A percentile compares a stretch with the other conserved stretches of the same genome.
Conservation (phyloP, 2,888 invertebrate species). For the Erebia palarica region DNA sequence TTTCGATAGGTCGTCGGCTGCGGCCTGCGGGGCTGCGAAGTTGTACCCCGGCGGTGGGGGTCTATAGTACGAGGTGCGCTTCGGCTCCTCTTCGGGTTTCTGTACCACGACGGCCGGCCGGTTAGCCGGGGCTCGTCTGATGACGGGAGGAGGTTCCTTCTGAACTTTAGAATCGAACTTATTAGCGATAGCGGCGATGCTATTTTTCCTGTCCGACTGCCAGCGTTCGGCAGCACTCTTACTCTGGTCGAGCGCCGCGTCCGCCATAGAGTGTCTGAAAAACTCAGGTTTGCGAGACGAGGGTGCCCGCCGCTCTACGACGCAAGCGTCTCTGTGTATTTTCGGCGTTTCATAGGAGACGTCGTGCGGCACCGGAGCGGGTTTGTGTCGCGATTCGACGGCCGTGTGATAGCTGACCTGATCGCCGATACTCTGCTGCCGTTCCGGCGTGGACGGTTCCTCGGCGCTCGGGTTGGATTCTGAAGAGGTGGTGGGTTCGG, state of each 20-base stretch:
- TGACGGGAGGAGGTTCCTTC: slow-evolving; percentile 50
- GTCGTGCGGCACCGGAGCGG: slow-evolving; percentile 57
- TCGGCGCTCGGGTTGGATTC: slow-evolving; percentile 52
- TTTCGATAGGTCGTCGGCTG: slow-evolving; percentile 63
- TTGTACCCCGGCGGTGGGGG: slow-evolving; percentile 74
- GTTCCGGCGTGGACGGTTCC: slow-evolving; percentile 60
- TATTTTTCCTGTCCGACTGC: slow-evolving; percentile 60
- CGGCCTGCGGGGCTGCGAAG: slow-evolving; percentile 62
- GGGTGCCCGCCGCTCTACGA: slow-evolving; percentile 60
- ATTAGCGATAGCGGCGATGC: slow-evolving; percentile 71
- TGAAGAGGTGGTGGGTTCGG: slow-evolving; percentile 59
- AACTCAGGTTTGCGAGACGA: slow-evolving; percentile 62
- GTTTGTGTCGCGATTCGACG: slow-evolving; percentile 54
- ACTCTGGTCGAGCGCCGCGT: slow-evolving; percentile 47
- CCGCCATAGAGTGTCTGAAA: slow-evolving; percentile 71
- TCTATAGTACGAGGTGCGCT: slow-evolving; percentile 59
- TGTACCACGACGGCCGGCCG: slow-evolving; percentile 43
- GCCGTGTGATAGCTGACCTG: slow-evolving; percentile 59
- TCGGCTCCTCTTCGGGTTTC: slow-evolving; percentile 52
- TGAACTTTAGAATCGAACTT: slow-evolving; percentile 65
- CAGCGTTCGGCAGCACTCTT: slow-evolving; percentile 50
- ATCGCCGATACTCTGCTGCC: slow-evolving; percentile 60
- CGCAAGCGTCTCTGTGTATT: slow-evolving; percentile 51
- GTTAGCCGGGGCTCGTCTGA: slow-evolving; percentile 39
- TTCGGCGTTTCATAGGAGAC: slow-evolving; percentile 57